These are phyloP conservation scores for Artemia sp. DNA, from an alignment of 2,888 invertebrate genomes.

Conservation along the genomic window DNA sequence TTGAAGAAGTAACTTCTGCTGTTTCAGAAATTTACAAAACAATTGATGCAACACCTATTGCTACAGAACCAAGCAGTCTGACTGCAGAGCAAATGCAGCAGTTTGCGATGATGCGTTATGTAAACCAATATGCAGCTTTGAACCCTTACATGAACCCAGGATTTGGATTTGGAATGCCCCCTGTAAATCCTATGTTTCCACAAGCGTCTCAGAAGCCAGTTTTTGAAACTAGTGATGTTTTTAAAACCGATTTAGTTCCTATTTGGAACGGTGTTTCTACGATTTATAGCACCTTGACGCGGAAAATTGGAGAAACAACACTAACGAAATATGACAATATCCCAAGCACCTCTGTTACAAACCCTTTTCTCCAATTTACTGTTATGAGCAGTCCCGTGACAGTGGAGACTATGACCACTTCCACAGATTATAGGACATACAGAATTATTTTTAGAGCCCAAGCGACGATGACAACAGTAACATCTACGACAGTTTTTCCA, in stretches of 20 bases:
- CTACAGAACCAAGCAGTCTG: constrained; percentile 35
- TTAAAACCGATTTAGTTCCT: constrained; percentile 64
- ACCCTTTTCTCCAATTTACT: constrained; percentile 44
- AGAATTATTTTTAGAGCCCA: constrained; percentile 80
- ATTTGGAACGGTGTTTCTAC: constrained; percentile 48
- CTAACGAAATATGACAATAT: constrained; percentile 61
- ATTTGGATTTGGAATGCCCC: constrained; percentile 38
- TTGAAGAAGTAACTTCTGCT: constrained; percentile 3
- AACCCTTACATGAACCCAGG: constrained; percentile 44
- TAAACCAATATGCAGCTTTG: constrained; percentile 26
- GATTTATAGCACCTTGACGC: constrained; percentile 55
- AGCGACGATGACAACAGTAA: constrained; percentile 68
- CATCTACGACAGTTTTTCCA: constrained; percentile 62
- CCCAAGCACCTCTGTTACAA: constrained; percentile 44
- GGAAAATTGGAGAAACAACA: constrained; percentile 53
- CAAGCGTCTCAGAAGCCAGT: constrained; percentile 53
- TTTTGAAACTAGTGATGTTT: constrained; percentile 48
- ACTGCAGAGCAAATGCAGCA: constrained; percentile 54
- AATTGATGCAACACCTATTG: constrained; percentile 25
- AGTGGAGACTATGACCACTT: constrained; percentile 55
- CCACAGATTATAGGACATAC: constrained; percentile 60
- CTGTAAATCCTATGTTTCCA: constrained; percentile 27
- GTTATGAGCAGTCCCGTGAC: constrained; percentile 63
- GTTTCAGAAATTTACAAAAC: constrained; percentile 1
- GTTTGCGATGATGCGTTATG: constrained; percentile 45